Percentiles rank a stretch among this genome's conserved stretches.
phyloP scores from a whole-genome alignment of 2,113 vertebrate genomes.

The Microtus montanus region DNA sequence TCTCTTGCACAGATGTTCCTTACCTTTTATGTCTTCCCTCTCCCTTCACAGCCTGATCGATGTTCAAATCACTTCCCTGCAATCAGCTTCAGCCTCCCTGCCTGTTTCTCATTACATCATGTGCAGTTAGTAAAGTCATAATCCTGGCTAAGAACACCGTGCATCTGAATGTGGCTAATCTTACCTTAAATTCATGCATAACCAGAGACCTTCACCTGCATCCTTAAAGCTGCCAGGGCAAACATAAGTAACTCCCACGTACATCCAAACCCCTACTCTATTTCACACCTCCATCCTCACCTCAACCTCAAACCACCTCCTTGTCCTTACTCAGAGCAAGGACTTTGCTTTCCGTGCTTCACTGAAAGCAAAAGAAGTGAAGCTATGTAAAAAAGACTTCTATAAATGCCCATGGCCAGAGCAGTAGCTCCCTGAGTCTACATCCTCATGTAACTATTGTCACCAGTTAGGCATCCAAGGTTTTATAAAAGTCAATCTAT shows the following conservation, averaged over 20 bases:
- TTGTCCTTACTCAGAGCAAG: neutral
- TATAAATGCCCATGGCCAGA: neutral
- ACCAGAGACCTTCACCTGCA: neutral
- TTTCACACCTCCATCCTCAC: slow-evolving; percentile 22
- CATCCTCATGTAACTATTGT: neutral
- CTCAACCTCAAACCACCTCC: neutral
- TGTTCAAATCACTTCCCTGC: neutral
- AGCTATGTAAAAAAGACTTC: neutral
- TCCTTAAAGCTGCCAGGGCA: neutral
- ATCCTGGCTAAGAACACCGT: neutral
- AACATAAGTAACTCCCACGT: neutral
- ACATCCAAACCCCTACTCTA: neutral
- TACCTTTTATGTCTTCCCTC: neutral
- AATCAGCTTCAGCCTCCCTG: neutral
- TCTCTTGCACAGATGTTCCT: neutral
- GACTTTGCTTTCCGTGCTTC: neutral
- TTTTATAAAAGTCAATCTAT: neutral
- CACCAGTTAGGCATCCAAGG: neutral
- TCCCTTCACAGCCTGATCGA: neutral
- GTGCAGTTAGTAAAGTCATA: neutral
- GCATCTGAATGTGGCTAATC: neutral
- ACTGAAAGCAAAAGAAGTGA: neutral
- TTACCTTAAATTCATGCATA: neutral
- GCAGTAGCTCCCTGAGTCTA: neutral
- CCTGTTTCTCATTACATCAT: slow-evolving; percentile 4